Conservation (phyloP, 2,797 vertebrate species). For the Manis crassicaudata region DNA sequence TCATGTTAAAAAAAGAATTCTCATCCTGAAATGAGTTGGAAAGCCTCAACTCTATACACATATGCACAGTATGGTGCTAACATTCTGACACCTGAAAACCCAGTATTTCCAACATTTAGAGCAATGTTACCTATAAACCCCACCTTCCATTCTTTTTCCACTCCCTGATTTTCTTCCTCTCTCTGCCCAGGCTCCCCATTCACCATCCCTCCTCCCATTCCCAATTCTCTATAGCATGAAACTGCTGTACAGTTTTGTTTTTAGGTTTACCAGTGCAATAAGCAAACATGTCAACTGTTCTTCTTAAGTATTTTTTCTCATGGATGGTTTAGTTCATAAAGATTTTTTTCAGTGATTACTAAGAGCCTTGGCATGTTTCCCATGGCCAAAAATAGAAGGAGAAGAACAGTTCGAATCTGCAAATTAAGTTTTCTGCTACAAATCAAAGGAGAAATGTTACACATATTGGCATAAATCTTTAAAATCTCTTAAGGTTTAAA, state of each 20-base stretch:
- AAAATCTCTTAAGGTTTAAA: neutral
- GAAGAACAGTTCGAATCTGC: neutral
- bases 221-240: neutral
- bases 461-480: neutral
- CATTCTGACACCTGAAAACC: neutral
- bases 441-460: conserved; percentile 16
- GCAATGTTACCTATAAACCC: neutral
- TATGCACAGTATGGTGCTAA: neutral
- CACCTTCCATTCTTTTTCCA: neutral
- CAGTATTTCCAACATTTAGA: neutral
- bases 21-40: neutral
- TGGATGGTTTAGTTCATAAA: neutral
- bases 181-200: neutral
- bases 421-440: conserved; percentile 32
- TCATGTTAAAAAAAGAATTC: conserved; percentile 17
- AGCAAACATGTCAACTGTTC: conserved; percentile 27
- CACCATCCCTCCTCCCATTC: neutral
- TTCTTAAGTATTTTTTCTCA: neutral
- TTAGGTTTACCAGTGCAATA: neutral
- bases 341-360: neutral
- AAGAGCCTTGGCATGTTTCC: neutral
- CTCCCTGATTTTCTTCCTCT: neutral
- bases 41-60: neutral
- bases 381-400: neutral
- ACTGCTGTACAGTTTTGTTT: neutral